Evolutionary conservation across 2,888 invertebrate genomes (phyloP), one percentile per base, ranked within the genome.

Genomic region (Cylindroiulus punctatus): DNA sequence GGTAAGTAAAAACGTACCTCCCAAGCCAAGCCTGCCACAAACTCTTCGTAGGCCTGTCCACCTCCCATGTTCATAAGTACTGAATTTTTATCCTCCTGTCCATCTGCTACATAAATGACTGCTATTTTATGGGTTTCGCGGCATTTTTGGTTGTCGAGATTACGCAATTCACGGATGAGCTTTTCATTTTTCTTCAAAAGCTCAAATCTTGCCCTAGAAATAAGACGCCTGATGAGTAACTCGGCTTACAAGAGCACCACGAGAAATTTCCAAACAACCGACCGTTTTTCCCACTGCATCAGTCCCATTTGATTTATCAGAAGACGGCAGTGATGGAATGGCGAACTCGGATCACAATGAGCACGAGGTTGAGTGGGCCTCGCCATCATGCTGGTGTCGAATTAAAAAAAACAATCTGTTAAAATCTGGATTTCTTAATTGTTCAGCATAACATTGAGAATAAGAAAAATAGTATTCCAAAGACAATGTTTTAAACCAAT

Each of bases 51-150:
- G 52, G 95, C 96, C 88, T 95, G 95, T 90, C 98, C 98, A 44
- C 98, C 98, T 88, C 95, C 95, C 57, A 95, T 94, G 91, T 99
- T 99, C 14, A 95, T 95, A 22, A 96, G 92, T 89, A 99, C 98
- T 81, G 98, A 97, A 90, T 95, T 95, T 89, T 99, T 97, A 89
- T 98, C 97, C 91, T 99, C 98, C 90, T 99, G 99, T 0, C 98
- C 98, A 84, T 95, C 95, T n/a, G 95, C 97, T 26, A 99, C 98
- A 91, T 98, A 99, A 89, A 99, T 97, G 84, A 99, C 97, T 26
- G 99, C 99, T 89, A 98, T 95, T 92, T 98, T 98, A 91, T 98
- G 98, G 0, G 97, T 97, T 91, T 98, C 97, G 17, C 98, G 93
- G 89, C 97, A 98, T 91, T 94, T 94, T 94, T 98, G 98, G 87